These are phyloP conservation scores for Manis crassicaudata DNA, from an alignment of 2,797 vertebrate genomes.

Conservation along the genomic window DNA sequence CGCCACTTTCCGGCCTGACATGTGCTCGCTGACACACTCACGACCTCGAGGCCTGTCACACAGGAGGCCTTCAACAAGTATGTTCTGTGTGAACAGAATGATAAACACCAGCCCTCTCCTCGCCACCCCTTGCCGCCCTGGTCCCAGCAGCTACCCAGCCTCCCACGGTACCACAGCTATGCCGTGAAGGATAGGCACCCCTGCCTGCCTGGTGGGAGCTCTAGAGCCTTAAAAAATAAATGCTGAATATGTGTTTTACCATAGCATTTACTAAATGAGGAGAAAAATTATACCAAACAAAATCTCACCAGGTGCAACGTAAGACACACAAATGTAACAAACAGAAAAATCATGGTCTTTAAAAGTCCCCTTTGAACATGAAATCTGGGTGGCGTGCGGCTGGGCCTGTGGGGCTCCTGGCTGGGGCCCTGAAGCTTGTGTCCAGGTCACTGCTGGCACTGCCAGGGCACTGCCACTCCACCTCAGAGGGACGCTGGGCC, in stretches of 20 bases:
- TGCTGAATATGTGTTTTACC: rapidly evolving
- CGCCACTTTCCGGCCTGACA: rapidly evolving
- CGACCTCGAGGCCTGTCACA: background rate
- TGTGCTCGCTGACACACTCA: background rate
- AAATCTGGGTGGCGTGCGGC: background rate
- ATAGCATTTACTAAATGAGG: rapidly evolving
- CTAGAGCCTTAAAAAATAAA: background rate
- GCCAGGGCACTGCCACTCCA: rapidly evolving
- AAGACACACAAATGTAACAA: rapidly evolving
- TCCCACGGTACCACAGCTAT: rapidly evolving
- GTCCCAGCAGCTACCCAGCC: background rate
- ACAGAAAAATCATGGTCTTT: background rate
- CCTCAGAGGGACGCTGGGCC: rapidly evolving
- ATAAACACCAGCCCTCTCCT: background rate
- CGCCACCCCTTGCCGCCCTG: background rate
- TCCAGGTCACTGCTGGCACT: background rate
- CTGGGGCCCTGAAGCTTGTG: background rate
- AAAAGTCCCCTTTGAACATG: background rate
- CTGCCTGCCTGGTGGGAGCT: background rate
- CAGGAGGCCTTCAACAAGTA: rapidly evolving
- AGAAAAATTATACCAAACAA: background rate
- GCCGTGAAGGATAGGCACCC: rapidly evolving
- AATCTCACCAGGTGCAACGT: background rate
- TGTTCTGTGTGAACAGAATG: background rate
- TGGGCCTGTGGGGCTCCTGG: background rate